Evolutionary conservation across 2,113 vertebrate genomes (phyloP), one percentile per base, ranked within the genome.

Genomic region (Thermophis baileyi): DNA sequence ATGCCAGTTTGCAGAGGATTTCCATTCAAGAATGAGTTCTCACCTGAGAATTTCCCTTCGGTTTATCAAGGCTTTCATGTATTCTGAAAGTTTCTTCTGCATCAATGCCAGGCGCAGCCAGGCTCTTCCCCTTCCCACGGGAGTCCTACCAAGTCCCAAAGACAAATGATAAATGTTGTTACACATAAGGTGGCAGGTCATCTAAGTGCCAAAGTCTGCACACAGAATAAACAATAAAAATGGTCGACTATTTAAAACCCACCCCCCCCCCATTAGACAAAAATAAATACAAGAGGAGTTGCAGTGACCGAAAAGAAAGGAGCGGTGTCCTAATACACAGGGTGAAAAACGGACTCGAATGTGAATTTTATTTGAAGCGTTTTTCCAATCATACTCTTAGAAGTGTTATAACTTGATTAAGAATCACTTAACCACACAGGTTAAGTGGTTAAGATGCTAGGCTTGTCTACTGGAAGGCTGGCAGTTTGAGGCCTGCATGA

Each of bases 41-140:
- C 93, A 99, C 99, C 99, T 99, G 95, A 99, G 98, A 94, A 99
- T 98, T 96, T 99, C 99, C 95, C 99, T 99, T 93, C 99, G 98
- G 96, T 99, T 99, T 96, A 99, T 99, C 97, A 99, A 98, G 93
- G 99, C 99, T 97, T 99, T 99, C 99, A 99, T 99, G 95, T 99
- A 99, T 94, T 99, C 99, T 0, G 99, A 99, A 69, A 99, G 98
- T 93, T 99, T 99, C 98, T 99, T 99, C 97, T 99, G 99, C 99
- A 99, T 99, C 69, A 99, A 95, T 25, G 99, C 99, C 96, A 99
- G 96, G 53, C 99, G 98, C 60, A 99, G 98, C 99, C 99, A 99
- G 51, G 99, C 99, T 85, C 99, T 98, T 86, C 99, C 99, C 98
- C 99, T 98, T 60, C 99, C 99, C 60, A 99, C 97, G 10, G 99